Conservation (phyloP, 2,888 invertebrate species). For the Leptinotarsa juncta region DNA sequence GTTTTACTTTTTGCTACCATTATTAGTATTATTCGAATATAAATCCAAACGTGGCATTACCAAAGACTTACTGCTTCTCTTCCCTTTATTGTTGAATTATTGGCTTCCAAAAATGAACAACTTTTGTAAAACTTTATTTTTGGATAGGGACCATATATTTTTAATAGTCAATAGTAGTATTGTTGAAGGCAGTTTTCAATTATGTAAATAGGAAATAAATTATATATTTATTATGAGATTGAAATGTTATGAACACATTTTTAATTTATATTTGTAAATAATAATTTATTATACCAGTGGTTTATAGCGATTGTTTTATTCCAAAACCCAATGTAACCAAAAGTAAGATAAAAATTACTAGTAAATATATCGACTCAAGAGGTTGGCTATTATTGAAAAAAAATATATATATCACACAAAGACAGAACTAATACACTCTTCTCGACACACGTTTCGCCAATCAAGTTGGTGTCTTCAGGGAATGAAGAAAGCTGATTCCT, state of each 20-base stretch:
- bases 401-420: no score
- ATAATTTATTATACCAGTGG: constrained; percentile 23
- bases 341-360: no score
- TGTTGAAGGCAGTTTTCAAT: constrained; percentile 1
- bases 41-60: constrained; percentile 7
- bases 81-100: constrained; percentile 20
- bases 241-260: constrained; percentile 17
- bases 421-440: no score
- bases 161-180: constrained; percentile 7
- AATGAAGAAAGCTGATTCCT: no score
- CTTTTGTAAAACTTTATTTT: constrained; percentile 1
- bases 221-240: constrained; percentile 20
- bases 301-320: constrained; percentile 1
- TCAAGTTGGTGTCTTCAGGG: no score
- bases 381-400: no score
- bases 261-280: constrained; percentile 27
- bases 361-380: no score
- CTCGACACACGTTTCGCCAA: no score
- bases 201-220: constrained; percentile 24
- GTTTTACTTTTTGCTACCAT: neutral
- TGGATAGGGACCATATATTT: constrained; percentile 23
- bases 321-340: neutral
- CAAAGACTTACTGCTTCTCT: constrained; percentile 26
- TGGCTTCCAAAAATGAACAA: constrained; percentile 18
- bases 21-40: constrained; percentile 5